Evolutionary conservation across 2,797 vertebrate species (phyloP).

Genomic region (Anguilla anguilla): DNA sequence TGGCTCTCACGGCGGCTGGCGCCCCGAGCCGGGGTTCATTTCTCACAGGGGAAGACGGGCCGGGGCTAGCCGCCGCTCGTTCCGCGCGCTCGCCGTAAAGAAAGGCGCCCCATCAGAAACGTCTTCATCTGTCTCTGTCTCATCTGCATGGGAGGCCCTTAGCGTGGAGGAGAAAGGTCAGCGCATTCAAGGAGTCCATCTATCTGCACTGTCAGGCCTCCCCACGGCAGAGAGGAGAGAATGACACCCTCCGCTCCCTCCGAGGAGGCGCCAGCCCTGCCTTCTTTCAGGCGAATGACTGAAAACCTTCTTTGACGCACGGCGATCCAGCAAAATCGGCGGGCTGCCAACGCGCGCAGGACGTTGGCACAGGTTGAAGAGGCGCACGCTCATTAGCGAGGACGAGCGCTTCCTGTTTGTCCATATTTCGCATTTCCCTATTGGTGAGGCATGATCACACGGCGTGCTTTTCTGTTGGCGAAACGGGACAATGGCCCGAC

Average conservation of each 20-base stretch:
- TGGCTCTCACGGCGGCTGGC: conserved; percentile 50
- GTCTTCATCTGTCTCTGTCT: conserved; percentile 76
- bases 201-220: conserved; percentile 63
- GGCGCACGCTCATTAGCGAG: neutral
- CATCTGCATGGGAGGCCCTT: conserved; percentile 68
- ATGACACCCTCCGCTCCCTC: conserved; percentile 13
- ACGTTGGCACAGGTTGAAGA: conserved; percentile 7
- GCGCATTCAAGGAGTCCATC: conserved; percentile 67
- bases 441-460: conserved; percentile 51
- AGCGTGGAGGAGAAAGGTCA: conserved; percentile 71
- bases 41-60: conserved; percentile 54
- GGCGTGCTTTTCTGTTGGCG: neutral
- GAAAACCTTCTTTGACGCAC: neutral
- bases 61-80: conserved; percentile 59
- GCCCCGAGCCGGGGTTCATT: conserved; percentile 64
- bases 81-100: conserved; percentile 57
- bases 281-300: neutral
- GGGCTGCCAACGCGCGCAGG: neutral
- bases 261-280: neutral
- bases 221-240: conserved; percentile 56
- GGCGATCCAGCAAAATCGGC: neutral
- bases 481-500: conserved; percentile 48
- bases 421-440: neutral
- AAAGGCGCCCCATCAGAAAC: conserved; percentile 57
- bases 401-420: neutral